Evolutionary conservation across 2,888 invertebrate species (phyloP).

Genomic region (Drosophila multiciliata): DNA sequence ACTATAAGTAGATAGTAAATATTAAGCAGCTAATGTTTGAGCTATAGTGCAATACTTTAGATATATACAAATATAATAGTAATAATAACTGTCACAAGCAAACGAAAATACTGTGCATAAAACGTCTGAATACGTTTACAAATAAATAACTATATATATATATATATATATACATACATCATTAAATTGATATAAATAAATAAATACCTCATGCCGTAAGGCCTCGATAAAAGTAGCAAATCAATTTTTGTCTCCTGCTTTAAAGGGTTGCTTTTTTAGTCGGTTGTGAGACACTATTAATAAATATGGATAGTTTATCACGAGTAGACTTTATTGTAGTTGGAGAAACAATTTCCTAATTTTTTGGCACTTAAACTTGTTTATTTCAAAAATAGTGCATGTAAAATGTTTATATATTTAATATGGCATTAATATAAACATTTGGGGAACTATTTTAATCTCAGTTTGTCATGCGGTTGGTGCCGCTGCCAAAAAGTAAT

Average conservation of each 20-base stretch:
- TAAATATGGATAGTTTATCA: not conserved
- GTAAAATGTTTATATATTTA: no score
- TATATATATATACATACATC: slow-evolving; percentile 14
- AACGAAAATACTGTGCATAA: slow-evolving; percentile 69
- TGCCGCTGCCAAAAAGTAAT: not conserved
- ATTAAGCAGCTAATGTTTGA: slow-evolving; percentile 25
- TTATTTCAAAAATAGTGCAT: not conserved
- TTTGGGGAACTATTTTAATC: not conserved
- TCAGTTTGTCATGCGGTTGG: not conserved
- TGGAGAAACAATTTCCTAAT: not conserved
- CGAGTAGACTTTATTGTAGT: not conserved
- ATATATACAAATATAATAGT: slow-evolving; percentile 1
- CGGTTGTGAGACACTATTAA: not conserved
- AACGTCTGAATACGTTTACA: slow-evolving; percentile 43
- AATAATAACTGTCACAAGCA: slow-evolving; percentile 48
- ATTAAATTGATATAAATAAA: slow-evolving; percentile 43
- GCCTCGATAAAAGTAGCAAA: slow-evolving; percentile 44
- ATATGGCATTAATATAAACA: not conserved
- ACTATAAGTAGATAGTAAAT: slow-evolving; percentile 55
- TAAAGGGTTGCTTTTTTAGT: not conserved
- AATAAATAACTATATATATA: slow-evolving; percentile 7
- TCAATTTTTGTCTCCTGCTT: slow-evolving; percentile 46
- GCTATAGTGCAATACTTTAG: slow-evolving; percentile 2
- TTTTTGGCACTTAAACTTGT: not conserved
- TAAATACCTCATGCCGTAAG: slow-evolving; percentile 60